Evolutionary conservation across 2,888 invertebrate genomes (phyloP), one percentile per base, ranked within the genome.

Genomic region (Coelinius sp.): DNA sequence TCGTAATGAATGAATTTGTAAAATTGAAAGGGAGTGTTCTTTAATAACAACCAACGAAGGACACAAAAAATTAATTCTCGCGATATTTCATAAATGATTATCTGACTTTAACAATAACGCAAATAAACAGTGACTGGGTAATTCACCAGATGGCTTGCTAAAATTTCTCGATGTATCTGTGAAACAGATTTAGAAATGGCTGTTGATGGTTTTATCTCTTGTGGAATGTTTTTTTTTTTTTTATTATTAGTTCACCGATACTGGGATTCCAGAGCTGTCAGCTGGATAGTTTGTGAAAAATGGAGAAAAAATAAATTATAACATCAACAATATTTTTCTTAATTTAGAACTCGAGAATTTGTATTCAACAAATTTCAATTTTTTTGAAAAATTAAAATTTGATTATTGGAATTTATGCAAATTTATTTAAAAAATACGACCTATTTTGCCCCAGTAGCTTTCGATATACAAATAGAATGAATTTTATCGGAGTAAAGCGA

Each of bases 1-100:
- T 59, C 14, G 10, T 31, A 31, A 35, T 35, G 59, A 59, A 31
- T 59, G 31, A 59, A 59, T 59, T 59, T 59, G 20, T 35, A 31
- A 8, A 56, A 56, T 56, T 56, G 56, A 31, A 49, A 56, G 31
- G 56, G 56, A 31, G 56, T 56, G 56, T 56, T 49, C 56, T 56
- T 17, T n/a, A 56, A 17, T 27, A 27, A 56, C 17, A n/a, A 14
- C 12, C n/a, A 27, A 27, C n/a, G 31, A 14, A 27, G 17, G 5
- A 27, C 14, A 17, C 27, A n/a, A 25, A 22, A 17, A 31, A 3
- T 14, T 14, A 56, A 56, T 56, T 56, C n/a, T 31, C 14, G 31
- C n/a, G 31, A 17, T 27, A 56, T 56, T 35, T 35, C 4, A 59
- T 59, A 31, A 35, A 27, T 20, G 35, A 0, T 10, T 31, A 59